Evolutionary conservation across 2,113 vertebrate genomes (phyloP).

Genomic region (Meriones unguiculatus): DNA sequence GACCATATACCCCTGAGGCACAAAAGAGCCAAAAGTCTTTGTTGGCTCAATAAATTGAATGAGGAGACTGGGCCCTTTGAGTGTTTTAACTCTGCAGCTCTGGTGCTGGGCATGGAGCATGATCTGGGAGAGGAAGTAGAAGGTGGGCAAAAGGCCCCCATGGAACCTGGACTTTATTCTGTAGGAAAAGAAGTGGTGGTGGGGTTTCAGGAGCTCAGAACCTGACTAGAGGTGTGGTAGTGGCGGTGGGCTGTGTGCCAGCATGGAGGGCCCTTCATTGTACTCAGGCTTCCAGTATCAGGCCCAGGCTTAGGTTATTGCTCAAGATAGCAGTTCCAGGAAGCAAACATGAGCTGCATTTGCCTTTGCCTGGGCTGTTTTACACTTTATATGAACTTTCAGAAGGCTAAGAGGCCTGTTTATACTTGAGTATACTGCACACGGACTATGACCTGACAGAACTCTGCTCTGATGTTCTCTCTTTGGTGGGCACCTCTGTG

Average conservation of each 20-base stretch:
- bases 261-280: neutral
- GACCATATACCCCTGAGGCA: too few relatives aligned
- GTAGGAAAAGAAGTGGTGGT: neutral
- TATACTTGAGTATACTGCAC: rapidly evolving
- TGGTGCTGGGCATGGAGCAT: rapidly evolving
- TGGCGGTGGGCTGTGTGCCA: neutral
- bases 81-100: rapidly evolving
- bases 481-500: neutral
- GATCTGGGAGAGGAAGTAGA: neutral
- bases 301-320: neutral
- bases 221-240: neutral
- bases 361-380: neutral
- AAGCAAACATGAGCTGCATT: neutral
- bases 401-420: rapidly evolving
- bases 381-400: too few relatives aligned
- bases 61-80: neutral
- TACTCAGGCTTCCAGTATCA: neutral
- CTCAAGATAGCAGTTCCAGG: neutral
- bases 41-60: neutral
- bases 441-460: rapidly evolving
- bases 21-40: neutral
- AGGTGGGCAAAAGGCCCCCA: rapidly evolving
- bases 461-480: rapidly evolving
- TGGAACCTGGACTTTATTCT: neutral
- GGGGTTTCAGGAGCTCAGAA: neutral